phyloP scores from a whole-genome alignment of 1,140 invertebrate species.

The Chrysoperla carnea region DNA sequence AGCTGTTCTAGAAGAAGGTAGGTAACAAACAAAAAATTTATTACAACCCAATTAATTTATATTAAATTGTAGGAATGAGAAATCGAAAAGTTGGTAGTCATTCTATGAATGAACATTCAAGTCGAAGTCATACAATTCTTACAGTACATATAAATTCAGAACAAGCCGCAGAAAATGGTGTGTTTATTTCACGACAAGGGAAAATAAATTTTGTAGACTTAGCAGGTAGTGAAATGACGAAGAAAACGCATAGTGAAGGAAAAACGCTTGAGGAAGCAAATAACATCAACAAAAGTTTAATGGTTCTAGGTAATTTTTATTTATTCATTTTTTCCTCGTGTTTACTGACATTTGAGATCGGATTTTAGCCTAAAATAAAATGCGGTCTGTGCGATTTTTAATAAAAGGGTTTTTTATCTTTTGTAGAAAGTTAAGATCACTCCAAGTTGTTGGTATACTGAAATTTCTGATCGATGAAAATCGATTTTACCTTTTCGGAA shows the following conservation, averaged over 20 bases:
- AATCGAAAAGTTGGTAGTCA: slow-evolving; percentile 75
- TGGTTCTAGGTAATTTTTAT: slow-evolving; percentile 61
- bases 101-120: slow-evolving; percentile 86
- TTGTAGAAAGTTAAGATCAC: too few species aligned
- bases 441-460: too few species aligned
- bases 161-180: slow-evolving; percentile 60
- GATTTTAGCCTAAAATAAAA: neutral
- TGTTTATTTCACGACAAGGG: slow-evolving; percentile 74
- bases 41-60: neutral
- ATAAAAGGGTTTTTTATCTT: neutral
- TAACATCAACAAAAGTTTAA: slow-evolving; percentile 90
- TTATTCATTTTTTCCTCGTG: neutral
- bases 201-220: slow-evolving; percentile 90
- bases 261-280: slow-evolving; percentile 86
- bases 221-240: slow-evolving; percentile 87
- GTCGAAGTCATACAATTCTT: slow-evolving; percentile 83
- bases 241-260: slow-evolving; percentile 80
- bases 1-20: slow-evolving; percentile 88
- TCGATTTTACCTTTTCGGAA: too few species aligned
- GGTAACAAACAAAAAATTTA: slow-evolving; percentile 1
- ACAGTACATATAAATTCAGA: slow-evolving; percentile 73
- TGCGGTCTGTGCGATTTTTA: neutral
- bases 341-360: neutral
- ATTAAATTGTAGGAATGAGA: slow-evolving; percentile 41
- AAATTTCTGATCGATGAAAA: too few species aligned